phyloP scores from a whole-genome alignment of 2,888 invertebrate species.

The Lasioglossum lativentre region DNA sequence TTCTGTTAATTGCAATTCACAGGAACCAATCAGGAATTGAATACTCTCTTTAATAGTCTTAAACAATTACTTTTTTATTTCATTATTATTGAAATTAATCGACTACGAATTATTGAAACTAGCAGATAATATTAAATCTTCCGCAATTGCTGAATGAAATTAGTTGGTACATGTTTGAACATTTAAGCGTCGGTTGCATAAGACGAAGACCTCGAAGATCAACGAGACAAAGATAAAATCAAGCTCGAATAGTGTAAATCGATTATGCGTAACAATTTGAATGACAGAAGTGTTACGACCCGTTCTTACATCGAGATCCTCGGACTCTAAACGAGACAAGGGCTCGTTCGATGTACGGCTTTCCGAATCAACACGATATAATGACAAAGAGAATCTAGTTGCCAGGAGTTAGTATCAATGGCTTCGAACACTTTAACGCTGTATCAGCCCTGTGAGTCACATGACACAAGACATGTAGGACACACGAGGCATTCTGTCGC shows the following conservation, averaged over 20 bases:
- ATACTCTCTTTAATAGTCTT: neutral
- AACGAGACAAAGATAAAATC: too few relatives aligned
- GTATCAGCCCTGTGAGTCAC: constrained; percentile 5
- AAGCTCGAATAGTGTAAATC: too few relatives aligned
- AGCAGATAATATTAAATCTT: too few relatives aligned
- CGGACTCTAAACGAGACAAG: neutral
- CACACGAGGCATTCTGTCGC: constrained; percentile 1
- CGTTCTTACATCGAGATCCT: neutral
- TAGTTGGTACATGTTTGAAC: too few relatives aligned
- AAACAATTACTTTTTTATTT: too few relatives aligned
- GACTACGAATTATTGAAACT: too few relatives aligned
- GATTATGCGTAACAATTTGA: neutral
- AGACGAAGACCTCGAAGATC: too few relatives aligned
- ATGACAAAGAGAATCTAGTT: neutral
- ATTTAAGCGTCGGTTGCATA: too few relatives aligned
- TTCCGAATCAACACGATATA: neutral
- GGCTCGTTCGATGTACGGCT: neutral
- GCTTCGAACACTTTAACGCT: neutral
- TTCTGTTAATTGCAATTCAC: neutral
- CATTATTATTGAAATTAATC: too few relatives aligned
- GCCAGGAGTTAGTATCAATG: neutral
- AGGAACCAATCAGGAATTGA: neutral
- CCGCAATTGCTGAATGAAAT: too few relatives aligned
- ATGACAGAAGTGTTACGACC: neutral
- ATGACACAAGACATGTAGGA: neutral